Percentiles rank a stretch among this genome's conserved stretches.
These are phyloP conservation scores for Neoitamus cyanurus DNA, from an alignment of 2,888 invertebrate species.

Conservation along the genomic window DNA sequence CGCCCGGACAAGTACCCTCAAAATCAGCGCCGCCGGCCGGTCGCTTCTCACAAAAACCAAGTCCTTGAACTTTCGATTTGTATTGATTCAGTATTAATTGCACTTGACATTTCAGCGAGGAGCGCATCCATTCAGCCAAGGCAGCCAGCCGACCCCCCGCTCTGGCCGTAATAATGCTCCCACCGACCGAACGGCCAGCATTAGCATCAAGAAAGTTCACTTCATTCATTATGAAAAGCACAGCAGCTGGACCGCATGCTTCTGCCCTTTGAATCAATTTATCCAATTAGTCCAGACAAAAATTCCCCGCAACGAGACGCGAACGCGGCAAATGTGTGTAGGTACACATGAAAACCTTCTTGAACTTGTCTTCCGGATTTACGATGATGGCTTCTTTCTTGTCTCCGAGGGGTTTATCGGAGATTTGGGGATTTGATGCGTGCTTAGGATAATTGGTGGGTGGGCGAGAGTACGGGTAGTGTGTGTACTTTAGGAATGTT, in stretches of 20 bases:
- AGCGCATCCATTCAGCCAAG: neutral
- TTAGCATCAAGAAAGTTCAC: slow-evolving; percentile 12
- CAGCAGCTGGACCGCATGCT: slow-evolving; percentile 29
- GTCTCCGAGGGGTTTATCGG: neutral
- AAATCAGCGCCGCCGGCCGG: neutral
- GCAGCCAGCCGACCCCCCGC: neutral
- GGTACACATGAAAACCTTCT: neutral
- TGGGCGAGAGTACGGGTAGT: neutral
- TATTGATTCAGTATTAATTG: neutral
- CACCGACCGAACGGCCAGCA: neutral
- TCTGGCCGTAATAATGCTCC: neutral
- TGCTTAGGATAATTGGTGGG: neutral
- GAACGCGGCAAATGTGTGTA: neutral
- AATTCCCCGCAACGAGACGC: slow-evolving; percentile 19
- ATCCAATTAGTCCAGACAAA: slow-evolving; percentile 51
- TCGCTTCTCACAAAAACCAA: neutral
- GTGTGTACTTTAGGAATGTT: neutral
- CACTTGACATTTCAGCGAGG: slow-evolving; percentile 16
- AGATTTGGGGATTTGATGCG: neutral
- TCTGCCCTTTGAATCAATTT: slow-evolving; percentile 53
- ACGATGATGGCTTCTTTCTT: neutral
- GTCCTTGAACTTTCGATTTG: neutral
- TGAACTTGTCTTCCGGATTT: slow-evolving; percentile 1
- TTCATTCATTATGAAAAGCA: slow-evolving; percentile 38
- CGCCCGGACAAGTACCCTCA: neutral